phyloP scores from a whole-genome alignment of 2,113 vertebrate genomes.

The Hypomesus transpacificus region DNA sequence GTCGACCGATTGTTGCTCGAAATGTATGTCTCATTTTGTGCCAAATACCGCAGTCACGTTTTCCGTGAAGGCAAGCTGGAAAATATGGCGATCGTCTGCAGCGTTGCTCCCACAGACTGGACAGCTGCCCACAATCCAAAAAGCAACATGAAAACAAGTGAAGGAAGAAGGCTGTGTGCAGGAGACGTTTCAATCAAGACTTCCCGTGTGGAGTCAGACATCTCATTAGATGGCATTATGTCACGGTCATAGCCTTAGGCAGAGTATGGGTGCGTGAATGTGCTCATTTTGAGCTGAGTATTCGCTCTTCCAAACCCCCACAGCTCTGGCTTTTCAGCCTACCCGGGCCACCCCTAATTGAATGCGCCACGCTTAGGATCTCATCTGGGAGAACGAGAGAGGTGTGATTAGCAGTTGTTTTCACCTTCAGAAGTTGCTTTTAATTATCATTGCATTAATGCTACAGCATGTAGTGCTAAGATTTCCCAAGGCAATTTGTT shows the following conservation, averaged over 20 bases:
- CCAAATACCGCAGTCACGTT: background rate
- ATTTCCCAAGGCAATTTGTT: background rate
- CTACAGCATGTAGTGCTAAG: constrained; percentile 11
- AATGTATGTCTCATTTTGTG: background rate
- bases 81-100: too few relatives aligned
- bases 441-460: constrained; percentile 28
- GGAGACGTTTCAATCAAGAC: constrained; percentile 19
- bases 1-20: background rate
- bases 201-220: constrained; percentile 7
- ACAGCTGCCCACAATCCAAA: background rate
- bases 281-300: constrained; percentile 38
- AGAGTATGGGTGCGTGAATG: constrained; percentile 20
- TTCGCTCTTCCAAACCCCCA: constrained; percentile 7
- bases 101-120: background rate
- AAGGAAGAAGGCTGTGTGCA: constrained; percentile 13
- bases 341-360: constrained; percentile 10
- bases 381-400: constrained; percentile 2
- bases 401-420: background rate
- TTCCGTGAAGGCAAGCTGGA: background rate
- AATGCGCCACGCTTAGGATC: constrained; percentile 14
- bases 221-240: constrained; percentile 44
- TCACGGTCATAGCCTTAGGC: constrained; percentile 21
- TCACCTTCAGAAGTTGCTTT: constrained; percentile 24
- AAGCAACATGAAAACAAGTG: constrained; percentile 17
- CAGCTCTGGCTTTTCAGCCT: constrained; percentile 33